Evolutionary conservation across 64 coral and sea anemone species (phyloP).

Genomic region (Montipora capricornis): DNA sequence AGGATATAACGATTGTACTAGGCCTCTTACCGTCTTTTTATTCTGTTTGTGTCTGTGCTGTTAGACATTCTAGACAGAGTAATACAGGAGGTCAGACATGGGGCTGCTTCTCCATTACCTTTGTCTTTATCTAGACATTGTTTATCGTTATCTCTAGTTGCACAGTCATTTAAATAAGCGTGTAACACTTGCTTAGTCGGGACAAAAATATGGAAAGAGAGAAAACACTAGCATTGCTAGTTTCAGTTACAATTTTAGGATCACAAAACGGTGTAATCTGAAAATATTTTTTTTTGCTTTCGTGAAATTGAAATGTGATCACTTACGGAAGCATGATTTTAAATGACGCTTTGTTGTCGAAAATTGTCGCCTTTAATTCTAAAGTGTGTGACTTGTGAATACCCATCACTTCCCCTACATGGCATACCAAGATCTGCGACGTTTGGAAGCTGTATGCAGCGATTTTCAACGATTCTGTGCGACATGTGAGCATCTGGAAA

Average conservation of each 20-base stretch:
- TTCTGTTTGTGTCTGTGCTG: no score
- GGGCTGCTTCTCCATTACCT: no score
- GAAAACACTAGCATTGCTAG: not conserved
- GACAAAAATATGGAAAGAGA: conserved; percentile 1
- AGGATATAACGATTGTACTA: no score
- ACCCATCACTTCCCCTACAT: not conserved
- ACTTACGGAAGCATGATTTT: conserved; percentile 12
- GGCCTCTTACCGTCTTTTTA: no score
- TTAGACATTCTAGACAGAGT: no score
- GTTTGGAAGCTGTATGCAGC: not conserved
- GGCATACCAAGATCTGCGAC: conserved; percentile 9
- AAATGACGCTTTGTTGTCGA: not conserved
- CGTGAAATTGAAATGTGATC: not conserved
- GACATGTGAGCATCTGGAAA: not conserved
- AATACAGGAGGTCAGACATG: no score
- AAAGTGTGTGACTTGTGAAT: not conserved
- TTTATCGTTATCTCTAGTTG: no score
- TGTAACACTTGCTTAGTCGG: not conserved
- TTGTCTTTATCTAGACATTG: no score
- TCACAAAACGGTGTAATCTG: not conserved
- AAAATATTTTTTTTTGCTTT: no score
- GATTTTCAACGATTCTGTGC: not conserved
- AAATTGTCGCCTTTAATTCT: not conserved
- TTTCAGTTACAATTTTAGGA: not conserved
- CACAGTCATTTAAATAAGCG: not conserved